Evolutionary conservation across 2,797 vertebrate species (phyloP).

Genomic region (Cirrhinus mrigala): DNA sequence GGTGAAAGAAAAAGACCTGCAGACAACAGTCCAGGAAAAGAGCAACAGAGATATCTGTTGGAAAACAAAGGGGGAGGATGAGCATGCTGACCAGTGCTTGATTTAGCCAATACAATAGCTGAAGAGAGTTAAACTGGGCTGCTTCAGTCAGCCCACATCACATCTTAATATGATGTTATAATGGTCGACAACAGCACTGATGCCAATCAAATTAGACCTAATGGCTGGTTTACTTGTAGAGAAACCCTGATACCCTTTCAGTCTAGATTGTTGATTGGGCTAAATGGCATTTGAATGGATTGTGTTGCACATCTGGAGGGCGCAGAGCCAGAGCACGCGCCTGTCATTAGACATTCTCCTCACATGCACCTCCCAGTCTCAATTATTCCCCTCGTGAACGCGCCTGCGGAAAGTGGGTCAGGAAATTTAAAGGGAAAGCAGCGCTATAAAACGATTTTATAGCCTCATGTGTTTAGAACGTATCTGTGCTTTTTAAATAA

Average conservation of each 20-base stretch:
- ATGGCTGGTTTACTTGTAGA: constrained; percentile 20
- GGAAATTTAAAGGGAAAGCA: constrained; percentile 75
- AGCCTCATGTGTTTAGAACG: not conserved
- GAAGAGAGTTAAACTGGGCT: not conserved
- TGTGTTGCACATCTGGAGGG: constrained; percentile 24
- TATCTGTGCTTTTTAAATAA: not conserved
- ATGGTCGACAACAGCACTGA: constrained; percentile 1
- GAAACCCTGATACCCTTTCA: constrained; percentile 29
- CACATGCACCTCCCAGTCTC: constrained; percentile 80
- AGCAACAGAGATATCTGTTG: not conserved
- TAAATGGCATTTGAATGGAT: constrained; percentile 44
- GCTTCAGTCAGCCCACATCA: not conserved
- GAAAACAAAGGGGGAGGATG: no score
- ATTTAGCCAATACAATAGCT: not conserved
- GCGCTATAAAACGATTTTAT: no score
- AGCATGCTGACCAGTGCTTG: not conserved
- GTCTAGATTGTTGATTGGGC: constrained; percentile 26
- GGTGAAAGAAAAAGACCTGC: not conserved
- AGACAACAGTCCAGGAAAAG: not conserved
- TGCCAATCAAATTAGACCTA: constrained; percentile 20
- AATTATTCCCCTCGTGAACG: constrained; percentile 75
- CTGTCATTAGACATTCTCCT: constrained; percentile 75
- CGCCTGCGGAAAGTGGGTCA: constrained; percentile 80
- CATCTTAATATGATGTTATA: constrained; percentile 16
- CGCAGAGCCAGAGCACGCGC: constrained; percentile 32